phyloP scores from a whole-genome alignment of 2,888 invertebrate genomes.

The Oegoconia quadripuncta region DNA sequence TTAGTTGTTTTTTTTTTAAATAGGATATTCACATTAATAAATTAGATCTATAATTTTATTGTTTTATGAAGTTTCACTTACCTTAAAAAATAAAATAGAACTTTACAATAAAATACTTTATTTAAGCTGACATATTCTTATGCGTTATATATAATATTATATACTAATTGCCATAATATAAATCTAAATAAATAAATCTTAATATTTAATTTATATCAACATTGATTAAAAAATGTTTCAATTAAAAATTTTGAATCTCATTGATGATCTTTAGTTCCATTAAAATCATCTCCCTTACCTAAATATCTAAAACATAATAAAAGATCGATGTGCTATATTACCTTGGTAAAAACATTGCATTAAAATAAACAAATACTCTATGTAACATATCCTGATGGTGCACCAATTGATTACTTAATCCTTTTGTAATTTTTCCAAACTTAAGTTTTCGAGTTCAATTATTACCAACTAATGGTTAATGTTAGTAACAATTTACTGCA shows the following conservation, averaged over 20 bases:
- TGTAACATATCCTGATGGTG: conserved; percentile 23
- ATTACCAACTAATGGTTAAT: conserved; percentile 51
- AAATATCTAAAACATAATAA: conserved; percentile 7
- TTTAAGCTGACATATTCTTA: conserved; percentile 69
- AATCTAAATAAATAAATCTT: conserved; percentile 66
- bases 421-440: neutral
- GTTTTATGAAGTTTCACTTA: neutral
- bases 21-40: neutral
- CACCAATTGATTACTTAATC: conserved; percentile 22
- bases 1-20: neutral
- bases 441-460: conserved; percentile 17
- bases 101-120: conserved; percentile 73
- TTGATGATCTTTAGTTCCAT: neutral
- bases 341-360: conserved; percentile 1
- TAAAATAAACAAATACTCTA: conserved; percentile 6
- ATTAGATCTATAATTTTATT: neutral
- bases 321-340: conserved; percentile 4
- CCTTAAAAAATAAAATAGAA: conserved; percentile 28
- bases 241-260: conserved; percentile 10
- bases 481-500: conserved; percentile 74
- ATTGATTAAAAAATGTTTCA: conserved; percentile 32
- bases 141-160: conserved; percentile 36
- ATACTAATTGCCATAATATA: conserved; percentile 52
- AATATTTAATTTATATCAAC: conserved; percentile 48
- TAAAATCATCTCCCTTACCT: neutral